These are phyloP conservation scores for Coilia nasus DNA, from an alignment of 2,797 vertebrate species.

Conservation along the genomic window DNA sequence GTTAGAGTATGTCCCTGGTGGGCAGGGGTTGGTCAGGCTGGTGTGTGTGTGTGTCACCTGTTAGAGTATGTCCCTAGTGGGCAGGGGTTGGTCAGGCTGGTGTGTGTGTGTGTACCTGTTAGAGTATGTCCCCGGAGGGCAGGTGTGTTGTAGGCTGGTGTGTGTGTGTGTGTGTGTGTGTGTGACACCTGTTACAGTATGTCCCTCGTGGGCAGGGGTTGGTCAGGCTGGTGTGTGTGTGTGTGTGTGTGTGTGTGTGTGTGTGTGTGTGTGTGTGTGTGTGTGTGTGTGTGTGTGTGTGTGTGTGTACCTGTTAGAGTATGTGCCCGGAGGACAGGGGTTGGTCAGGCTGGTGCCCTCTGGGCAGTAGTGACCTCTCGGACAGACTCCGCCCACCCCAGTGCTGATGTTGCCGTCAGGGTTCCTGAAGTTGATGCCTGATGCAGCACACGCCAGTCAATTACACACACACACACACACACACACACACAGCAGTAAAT, in stretches of 20 bases:
- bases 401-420: constrained; percentile 77
- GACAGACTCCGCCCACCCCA: constrained; percentile 85
- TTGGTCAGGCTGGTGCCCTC: constrained; percentile 79
- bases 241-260: background rate
- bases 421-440: constrained; percentile 84
- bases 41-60: no score
- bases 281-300: constrained; percentile 6
- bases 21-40: no score
- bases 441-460: background rate
- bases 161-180: no score
- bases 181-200: no score
- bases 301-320: constrained; percentile 79
- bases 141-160: no score
- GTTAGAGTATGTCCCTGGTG: no score
- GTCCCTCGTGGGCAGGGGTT: no score
- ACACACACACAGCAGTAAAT: constrained; percentile 8
- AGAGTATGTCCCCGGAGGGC: no score
- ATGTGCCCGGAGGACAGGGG: constrained; percentile 85
- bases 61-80: no score
- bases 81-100: no score
- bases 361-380: constrained; percentile 85
- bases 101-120: no score
- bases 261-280: background rate
- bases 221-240: background rate
- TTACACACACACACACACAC: background rate